Conservation (phyloP, 2,797 vertebrate species). For the Muscicapa striata region DNA sequence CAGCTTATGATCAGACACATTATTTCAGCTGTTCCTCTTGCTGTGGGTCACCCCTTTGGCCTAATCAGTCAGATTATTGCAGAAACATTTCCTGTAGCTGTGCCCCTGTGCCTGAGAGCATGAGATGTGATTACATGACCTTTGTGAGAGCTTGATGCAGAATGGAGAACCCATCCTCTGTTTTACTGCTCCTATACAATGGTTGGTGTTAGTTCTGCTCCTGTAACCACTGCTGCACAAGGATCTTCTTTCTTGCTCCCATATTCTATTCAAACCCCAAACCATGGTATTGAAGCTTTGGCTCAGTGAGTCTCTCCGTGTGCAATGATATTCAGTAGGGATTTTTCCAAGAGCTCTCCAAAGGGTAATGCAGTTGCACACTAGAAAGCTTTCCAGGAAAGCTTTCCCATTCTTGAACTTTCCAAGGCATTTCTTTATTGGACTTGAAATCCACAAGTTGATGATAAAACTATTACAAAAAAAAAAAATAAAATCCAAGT, state of each 20-base stretch:
- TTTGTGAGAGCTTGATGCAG: not conserved
- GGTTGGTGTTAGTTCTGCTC: not conserved
- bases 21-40: not conserved
- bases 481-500: not conserved
- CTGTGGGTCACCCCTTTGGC: not conserved
- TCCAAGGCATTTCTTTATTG: not conserved
- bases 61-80: not conserved
- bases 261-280: not conserved
- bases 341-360: not conserved
- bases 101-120: not conserved
- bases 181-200: not conserved
- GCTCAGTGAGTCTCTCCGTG: not conserved
- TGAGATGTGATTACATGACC: not conserved
- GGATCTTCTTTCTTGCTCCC: not conserved
- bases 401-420: not conserved
- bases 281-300: not conserved
- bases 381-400: not conserved
- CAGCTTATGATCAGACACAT: not conserved
- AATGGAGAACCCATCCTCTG: not conserved
- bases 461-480: not conserved
- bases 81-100: not conserved
- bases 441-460: not conserved
- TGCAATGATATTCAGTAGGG: not conserved
- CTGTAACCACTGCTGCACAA: not conserved
- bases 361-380: not conserved